phyloP scores from a whole-genome alignment of 2,113 vertebrate genomes.

The Thamnophis sirtalis region DNA sequence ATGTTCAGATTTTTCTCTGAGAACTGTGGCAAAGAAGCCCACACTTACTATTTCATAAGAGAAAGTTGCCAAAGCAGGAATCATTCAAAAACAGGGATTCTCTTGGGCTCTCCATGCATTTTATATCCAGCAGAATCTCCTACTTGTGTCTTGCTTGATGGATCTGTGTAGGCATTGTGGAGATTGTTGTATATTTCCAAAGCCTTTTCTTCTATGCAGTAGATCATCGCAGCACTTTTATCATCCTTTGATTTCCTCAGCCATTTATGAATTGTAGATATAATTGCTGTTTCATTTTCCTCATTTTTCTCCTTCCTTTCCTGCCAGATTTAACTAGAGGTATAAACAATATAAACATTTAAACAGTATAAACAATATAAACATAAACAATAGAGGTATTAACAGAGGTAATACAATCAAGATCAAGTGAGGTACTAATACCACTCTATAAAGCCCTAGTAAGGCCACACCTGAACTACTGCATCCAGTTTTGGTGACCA shows the following conservation, averaged over 20 bases:
- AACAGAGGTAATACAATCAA: too few relatives aligned
- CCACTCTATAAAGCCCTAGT: too few relatives aligned
- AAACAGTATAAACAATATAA: too few relatives aligned
- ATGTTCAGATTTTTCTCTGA: neutral
- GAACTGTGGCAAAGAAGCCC: neutral
- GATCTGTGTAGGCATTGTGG: neutral
- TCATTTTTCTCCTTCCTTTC: neutral
- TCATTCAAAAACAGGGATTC: neutral
- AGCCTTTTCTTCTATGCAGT: neutral
- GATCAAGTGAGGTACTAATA: too few relatives aligned
- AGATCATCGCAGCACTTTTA: neutral
- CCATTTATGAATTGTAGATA: neutral
- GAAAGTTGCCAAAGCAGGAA: neutral
- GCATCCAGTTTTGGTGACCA: too few relatives aligned
- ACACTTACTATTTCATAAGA: neutral
- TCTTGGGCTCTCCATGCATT: neutral
- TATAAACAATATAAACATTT: too few relatives aligned
- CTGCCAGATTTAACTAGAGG: neutral
- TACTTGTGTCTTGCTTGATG: neutral
- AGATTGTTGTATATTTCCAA: neutral
- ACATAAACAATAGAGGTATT: too few relatives aligned
- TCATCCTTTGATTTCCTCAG: neutral
- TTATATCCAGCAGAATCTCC: neutral
- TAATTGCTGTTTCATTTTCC: neutral
- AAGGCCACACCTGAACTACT: too few relatives aligned